Conservation (phyloP, 2,888 invertebrate species). For the Agrochola litura region DNA sequence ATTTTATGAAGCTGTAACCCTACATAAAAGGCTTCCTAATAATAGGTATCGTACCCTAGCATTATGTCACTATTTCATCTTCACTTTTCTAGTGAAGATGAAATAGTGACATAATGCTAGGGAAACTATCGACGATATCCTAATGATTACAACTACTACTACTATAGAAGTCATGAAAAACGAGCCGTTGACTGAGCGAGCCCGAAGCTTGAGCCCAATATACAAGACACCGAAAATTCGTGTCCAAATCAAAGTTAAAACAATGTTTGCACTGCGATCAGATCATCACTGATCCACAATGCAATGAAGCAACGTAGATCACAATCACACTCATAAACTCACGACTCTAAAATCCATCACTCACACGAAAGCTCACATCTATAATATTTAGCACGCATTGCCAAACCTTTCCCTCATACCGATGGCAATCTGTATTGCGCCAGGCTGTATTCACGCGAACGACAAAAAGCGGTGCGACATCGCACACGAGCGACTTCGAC, state of each 20-base stretch:
- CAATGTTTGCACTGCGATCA: not conserved
- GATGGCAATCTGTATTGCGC: constrained; percentile 61
- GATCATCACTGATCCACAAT: not conserved
- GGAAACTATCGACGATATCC: not conserved
- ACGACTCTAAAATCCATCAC: constrained; percentile 33
- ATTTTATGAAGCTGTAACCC: no score
- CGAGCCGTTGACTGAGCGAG: not conserved
- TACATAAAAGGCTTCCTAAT: not conserved
- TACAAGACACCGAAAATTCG: not conserved
- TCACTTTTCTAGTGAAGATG: not conserved
- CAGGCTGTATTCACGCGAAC: constrained; percentile 65
- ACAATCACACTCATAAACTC: constrained; percentile 8
- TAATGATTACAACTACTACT: no score
- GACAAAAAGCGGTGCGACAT: constrained; percentile 62
- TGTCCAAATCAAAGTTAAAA: not conserved
- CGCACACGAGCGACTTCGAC: constrained; percentile 40
- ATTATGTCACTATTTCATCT: no score
- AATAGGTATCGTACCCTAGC: not conserved
- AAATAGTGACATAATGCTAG: not conserved
- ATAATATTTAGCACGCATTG: constrained; percentile 41
- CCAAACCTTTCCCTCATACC: constrained; percentile 51
- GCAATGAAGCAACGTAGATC: constrained; percentile 11
- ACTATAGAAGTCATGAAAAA: not conserved
- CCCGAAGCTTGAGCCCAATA: not conserved
- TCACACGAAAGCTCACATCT: constrained; percentile 28